Evolutionary conservation across 2,113 vertebrate species (phyloP).

Genomic region (Maylandia zebra): DNA sequence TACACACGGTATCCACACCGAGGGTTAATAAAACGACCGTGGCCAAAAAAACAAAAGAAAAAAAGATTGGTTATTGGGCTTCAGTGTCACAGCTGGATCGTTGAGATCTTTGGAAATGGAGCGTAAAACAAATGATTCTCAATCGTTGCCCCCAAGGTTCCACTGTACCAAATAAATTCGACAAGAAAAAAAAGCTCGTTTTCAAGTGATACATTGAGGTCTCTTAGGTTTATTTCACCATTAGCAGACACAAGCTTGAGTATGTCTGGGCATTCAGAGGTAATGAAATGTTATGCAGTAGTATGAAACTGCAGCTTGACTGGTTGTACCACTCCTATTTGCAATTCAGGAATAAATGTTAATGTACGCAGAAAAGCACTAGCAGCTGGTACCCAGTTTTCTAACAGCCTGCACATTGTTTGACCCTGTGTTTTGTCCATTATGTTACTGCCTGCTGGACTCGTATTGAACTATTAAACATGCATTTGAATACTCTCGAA

Average conservation of each 20-base stretch:
- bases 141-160: conserved; percentile 40
- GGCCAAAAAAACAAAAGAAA: not conserved
- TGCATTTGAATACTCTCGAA: conserved; percentile 6
- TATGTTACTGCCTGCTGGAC: not conserved
- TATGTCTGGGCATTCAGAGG: conserved; percentile 61
- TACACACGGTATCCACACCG: not conserved
- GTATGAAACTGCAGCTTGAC: conserved; percentile 27
- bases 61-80: not conserved
- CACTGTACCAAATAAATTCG: conserved; percentile 33
- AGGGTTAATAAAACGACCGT: not conserved
- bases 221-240: conserved; percentile 58
- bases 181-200: conserved; percentile 52
- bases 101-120: conserved; percentile 46
- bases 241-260: conserved; percentile 56
- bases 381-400: conserved; percentile 35
- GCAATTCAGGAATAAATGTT: conserved; percentile 37
- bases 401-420: conserved; percentile 32
- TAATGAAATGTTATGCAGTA: conserved; percentile 44
- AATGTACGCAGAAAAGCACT: conserved; percentile 3
- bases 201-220: conserved; percentile 51
- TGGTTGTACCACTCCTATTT: conserved; percentile 11
- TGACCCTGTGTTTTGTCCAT: not conserved
- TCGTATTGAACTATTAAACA: conserved; percentile 9
- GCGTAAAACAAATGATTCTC: conserved; percentile 50
- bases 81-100: conserved; percentile 42